Percentiles rank a stretch among this genome's conserved stretches.
Evolutionary conservation across 2,888 invertebrate genomes (phyloP).

Genomic region (Thyatira batis): DNA sequence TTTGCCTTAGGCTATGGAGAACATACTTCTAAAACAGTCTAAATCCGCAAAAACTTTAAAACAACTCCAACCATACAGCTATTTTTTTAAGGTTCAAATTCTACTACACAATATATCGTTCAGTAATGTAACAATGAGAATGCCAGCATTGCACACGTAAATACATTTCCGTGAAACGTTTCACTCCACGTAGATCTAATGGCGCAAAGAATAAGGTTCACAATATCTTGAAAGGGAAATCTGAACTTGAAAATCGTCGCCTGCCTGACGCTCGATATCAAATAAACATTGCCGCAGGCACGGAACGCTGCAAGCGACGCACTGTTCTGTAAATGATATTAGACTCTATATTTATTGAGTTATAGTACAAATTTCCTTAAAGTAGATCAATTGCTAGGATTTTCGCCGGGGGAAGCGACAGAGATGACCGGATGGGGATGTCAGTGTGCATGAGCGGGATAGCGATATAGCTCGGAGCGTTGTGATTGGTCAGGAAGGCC

Average conservation of each 20-base stretch:
- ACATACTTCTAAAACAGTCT: conserved; percentile 32
- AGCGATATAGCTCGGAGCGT: conserved; percentile 78
- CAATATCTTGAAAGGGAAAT: conserved; percentile 70
- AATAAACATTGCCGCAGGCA: conserved; percentile 68
- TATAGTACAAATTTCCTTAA: conserved; percentile 50
- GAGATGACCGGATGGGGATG: conserved; percentile 59
- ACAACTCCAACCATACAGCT: conserved; percentile 29
- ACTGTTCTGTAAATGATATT: conserved; percentile 37
- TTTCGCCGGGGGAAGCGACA: conserved; percentile 78
- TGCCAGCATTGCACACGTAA: conserved; percentile 80
- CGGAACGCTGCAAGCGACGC: conserved; percentile 64
- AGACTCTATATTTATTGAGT: conserved; percentile 34
- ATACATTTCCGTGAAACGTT: conserved; percentile 68
- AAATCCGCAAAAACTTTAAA: conserved; percentile 31
- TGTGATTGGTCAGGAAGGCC: conserved; percentile 83
- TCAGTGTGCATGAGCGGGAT: conserved; percentile 51
- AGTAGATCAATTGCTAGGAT: conserved; percentile 63
- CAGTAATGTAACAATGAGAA: conserved; percentile 80
- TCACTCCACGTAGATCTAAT: conserved; percentile 59
- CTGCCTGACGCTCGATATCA: conserved; percentile 82
- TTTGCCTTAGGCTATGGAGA: conserved; percentile 63
- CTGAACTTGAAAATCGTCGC: conserved; percentile 82
- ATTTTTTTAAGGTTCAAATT: conserved; percentile 26
- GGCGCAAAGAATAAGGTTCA: conserved; percentile 63
- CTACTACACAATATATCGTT: conserved; percentile 17